Conservation (phyloP, 2,797 vertebrate species). For the Lates japonicus region DNA sequence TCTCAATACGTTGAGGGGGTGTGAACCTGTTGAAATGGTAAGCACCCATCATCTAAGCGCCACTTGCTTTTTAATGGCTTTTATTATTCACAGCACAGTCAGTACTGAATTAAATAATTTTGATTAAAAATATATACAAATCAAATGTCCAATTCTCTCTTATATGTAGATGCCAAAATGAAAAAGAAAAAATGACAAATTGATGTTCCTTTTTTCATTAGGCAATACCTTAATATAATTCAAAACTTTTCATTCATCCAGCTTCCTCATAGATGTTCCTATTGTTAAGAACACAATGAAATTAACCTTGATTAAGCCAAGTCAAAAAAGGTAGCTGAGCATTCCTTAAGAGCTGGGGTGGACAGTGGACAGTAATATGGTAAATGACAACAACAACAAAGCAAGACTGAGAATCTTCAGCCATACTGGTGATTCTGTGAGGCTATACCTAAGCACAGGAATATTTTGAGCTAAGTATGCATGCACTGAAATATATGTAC, state of each 20-base stretch:
- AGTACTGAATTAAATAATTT: slow-evolving; percentile 13
- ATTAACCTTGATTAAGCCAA: background rate
- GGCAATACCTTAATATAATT: background rate
- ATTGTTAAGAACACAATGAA: background rate
- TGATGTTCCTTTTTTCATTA: background rate
- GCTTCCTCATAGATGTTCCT: background rate
- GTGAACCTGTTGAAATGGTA: slow-evolving; percentile 38
- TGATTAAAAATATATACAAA: slow-evolving; percentile 2
- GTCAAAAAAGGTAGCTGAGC: background rate
- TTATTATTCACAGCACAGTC: slow-evolving; percentile 21
- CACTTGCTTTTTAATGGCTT: slow-evolving; percentile 25
- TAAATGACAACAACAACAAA: background rate
- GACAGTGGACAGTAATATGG: no score
- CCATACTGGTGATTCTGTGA: background rate
- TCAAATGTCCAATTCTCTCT: background rate
- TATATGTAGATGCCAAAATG: background rate
- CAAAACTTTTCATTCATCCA: background rate
- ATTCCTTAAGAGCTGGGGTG: background rate
- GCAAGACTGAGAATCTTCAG: background rate
- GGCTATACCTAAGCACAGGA: background rate
- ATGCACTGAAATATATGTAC: no score
- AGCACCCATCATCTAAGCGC: slow-evolving; percentile 36
- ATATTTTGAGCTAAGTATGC: background rate
- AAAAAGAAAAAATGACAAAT: background rate
- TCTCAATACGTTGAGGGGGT: slow-evolving; percentile 11